phyloP scores from a whole-genome alignment of 2,797 vertebrate genomes.

The Erpetoichthys calabaricus region DNA sequence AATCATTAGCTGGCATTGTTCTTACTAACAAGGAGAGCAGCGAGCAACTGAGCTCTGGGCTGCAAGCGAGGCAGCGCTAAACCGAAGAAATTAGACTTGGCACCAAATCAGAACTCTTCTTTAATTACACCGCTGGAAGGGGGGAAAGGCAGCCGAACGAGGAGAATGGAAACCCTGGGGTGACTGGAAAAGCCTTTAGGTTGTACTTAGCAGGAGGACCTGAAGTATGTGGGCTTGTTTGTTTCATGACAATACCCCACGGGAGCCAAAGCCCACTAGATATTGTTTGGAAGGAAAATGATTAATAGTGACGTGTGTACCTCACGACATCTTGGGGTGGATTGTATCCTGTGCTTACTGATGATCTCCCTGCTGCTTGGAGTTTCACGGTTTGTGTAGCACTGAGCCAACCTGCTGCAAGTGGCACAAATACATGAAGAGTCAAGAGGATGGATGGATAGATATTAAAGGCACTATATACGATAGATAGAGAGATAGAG shows the following conservation, averaged over 20 bases:
- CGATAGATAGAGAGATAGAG: too few relatives aligned
- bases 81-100: conserved; percentile 31
- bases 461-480: too few relatives aligned
- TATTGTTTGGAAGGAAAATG: background rate
- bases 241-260: conserved; percentile 7
- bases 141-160: conserved; percentile 29
- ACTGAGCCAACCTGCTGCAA: too few relatives aligned
- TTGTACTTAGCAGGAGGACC: conserved; percentile 2
- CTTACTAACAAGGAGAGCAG: conserved; percentile 38
- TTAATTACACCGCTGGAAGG: conserved; percentile 43
- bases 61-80: conserved; percentile 36
- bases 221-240: conserved; percentile 2
- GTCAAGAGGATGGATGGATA: too few relatives aligned
- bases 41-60: conserved; percentile 44
- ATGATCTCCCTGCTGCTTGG: too few relatives aligned
- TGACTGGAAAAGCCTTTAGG: conserved; percentile 10
- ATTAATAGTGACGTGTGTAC: too few relatives aligned
- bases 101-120: conserved; percentile 32
- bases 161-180: conserved; percentile 20
- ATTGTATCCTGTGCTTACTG: too few relatives aligned
- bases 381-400: too few relatives aligned
- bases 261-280: background rate
- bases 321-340: too few relatives aligned
- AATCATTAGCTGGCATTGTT: conserved; percentile 35
- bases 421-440: too few relatives aligned